phyloP scores from a whole-genome alignment of 1,140 invertebrate genomes.

The Brachystomella parvula region DNA sequence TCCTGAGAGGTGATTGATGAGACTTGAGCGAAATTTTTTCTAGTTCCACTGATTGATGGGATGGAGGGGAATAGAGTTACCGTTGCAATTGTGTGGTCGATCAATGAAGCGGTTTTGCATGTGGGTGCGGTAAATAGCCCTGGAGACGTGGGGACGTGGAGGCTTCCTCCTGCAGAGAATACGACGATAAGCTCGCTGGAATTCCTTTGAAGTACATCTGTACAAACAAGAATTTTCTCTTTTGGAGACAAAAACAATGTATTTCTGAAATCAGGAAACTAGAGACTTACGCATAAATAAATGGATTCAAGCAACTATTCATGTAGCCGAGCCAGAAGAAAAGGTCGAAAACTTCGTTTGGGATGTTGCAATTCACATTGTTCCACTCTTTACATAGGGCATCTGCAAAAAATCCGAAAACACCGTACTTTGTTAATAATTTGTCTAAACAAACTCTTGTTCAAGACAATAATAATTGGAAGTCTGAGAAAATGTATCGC shows the following conservation, averaged over 20 bases:
- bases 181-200: constrained; percentile 49
- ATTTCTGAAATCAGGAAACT: constrained; percentile 3
- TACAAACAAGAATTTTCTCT: constrained; percentile 59
- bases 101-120: constrained; percentile 27
- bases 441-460: too few species aligned
- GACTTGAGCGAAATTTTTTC: not conserved
- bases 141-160: constrained; percentile 33
- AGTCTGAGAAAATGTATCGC: not conserved
- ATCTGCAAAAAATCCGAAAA: constrained; percentile 45
- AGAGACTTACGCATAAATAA: constrained; percentile 38
- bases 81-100: constrained; percentile 20
- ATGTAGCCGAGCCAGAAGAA: constrained; percentile 63
- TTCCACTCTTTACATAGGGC: constrained; percentile 45
- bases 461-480: too few species aligned
- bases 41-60: constrained; percentile 33
- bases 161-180: constrained; percentile 42
- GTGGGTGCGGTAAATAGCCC: constrained; percentile 35
- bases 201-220: constrained; percentile 51
- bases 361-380: too few species aligned
- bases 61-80: constrained; percentile 29
- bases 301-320: constrained; percentile 62
- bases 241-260: not conserved
- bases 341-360: constrained; percentile 47
- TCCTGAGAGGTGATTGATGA: not conserved
- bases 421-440: too few species aligned